These are phyloP conservation scores for Phortica magna DNA, from an alignment of 2,888 invertebrate species.

Conservation along the genomic window DNA sequence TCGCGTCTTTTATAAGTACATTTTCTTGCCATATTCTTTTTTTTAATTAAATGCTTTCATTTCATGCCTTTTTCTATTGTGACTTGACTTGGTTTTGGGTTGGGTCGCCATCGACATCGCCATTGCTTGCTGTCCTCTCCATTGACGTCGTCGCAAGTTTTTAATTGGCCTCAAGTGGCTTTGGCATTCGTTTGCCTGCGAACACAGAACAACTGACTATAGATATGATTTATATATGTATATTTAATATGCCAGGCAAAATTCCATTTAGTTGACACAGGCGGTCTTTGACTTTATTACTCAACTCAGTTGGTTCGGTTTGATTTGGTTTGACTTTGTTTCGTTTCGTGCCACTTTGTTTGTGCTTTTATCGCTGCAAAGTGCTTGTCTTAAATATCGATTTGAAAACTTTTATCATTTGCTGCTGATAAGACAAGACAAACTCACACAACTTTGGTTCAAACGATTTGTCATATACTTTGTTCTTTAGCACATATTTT, in stretches of 20 bases:
- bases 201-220: not conserved
- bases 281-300: not conserved
- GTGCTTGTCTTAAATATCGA: constrained; percentile 29
- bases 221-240: not conserved
- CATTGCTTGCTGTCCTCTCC: no score
- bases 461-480: not conserved
- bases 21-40: not conserved
- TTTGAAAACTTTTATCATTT: constrained; percentile 8
- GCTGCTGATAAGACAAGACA: constrained; percentile 11
- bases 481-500: not conserved
- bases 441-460: no score
- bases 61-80: constrained; percentile 10
- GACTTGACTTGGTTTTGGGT: constrained; percentile 6
- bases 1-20: not conserved
- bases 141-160: constrained; percentile 25
- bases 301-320: not conserved
- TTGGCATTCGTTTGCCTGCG: not conserved
- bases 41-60: constrained; percentile 20
- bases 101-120: constrained; percentile 17
- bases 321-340: not conserved
- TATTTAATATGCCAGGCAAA: not conserved
- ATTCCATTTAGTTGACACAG: not conserved
- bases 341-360: no score
- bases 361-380: constrained; percentile 7
- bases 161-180: constrained; percentile 33